phyloP scores from a whole-genome alignment of 1,140 invertebrate genomes.

The Pissodes strobi region DNA sequence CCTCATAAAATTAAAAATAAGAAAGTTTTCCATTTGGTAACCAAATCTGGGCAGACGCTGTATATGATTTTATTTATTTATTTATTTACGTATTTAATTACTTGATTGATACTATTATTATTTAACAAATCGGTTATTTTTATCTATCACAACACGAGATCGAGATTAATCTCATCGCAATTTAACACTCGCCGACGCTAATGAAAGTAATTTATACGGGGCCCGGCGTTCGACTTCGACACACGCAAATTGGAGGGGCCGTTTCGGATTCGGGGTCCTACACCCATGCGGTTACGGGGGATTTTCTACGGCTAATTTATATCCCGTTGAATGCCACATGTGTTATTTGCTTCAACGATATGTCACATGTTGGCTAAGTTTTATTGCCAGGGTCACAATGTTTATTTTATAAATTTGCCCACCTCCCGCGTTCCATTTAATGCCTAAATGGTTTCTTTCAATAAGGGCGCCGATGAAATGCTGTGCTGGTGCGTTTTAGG shows the following conservation, averaged over 20 bases:
- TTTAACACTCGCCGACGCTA: too few relatives aligned
- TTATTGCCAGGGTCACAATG: constrained; percentile 11
- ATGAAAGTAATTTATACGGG: too few relatives aligned
- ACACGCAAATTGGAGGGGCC: constrained; percentile 30
- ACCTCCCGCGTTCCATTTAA: constrained; percentile 4
- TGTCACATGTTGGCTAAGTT: constrained; percentile 29
- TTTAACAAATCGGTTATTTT: too few relatives aligned
- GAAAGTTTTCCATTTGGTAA: too few relatives aligned
- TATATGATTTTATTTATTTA: too few relatives aligned
- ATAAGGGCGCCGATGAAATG: constrained; percentile 3
- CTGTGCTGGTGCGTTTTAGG: neutral
- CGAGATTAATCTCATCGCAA: too few relatives aligned
- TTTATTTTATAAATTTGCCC: constrained; percentile 24
- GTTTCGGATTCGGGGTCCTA: constrained; percentile 13
- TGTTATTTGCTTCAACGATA: constrained; percentile 31
- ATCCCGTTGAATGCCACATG: constrained; percentile 35
- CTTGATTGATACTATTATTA: too few relatives aligned
- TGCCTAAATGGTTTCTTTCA: constrained; percentile 12
- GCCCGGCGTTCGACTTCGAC: neutral
- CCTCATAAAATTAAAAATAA: too few relatives aligned
- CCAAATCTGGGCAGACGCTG: too few relatives aligned
- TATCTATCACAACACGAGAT: too few relatives aligned
- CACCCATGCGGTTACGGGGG: constrained; percentile 39
- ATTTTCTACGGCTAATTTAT: constrained; percentile 46
- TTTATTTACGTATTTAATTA: too few relatives aligned